Base-by-base conservation (phyloP, 2,113 vertebrate genomes). In the Paralichthys olivaceus region DNA sequence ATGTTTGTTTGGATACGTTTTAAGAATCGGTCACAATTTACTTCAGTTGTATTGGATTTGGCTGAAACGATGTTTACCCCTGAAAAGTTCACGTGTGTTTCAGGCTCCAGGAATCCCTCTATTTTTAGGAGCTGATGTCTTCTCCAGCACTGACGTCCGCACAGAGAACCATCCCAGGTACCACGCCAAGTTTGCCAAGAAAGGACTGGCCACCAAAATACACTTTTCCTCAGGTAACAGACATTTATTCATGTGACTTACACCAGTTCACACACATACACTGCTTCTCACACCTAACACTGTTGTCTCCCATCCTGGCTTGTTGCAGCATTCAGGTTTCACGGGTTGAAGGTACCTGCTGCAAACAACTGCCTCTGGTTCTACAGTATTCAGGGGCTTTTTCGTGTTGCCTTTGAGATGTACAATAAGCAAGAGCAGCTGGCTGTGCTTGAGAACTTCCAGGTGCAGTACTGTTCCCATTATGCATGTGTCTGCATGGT, bases 351-450 rank as follows among this genome's bases (percentile, higher is more conserved):
- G 64, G 88, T 95, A 5, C 86, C 94, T 1, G 79, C 82, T 40
- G 77, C 87, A 75, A 91, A 67, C 51, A 95, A 94, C 85, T 91
- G 91, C 76, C 84, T 96, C 66, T 96, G 95, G 95, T 96, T 96
- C 84, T 96, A 96, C 86, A 94, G 93, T 28, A 75, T 96, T 65
- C 93, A 96, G 63, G 95, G 95, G 56, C 84, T 96, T 64, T 95
- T 96, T 77, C 91, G 94, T 87, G 91, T 95, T 2, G 94, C 94
- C 6, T 96, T 96, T 89, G 95, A 96, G 68, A 81, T 95, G 62
- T 95, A 94, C 86, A 91, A 34, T 72, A 94, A 92, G 80, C 90
- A 90, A 51, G 94, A 95, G 25, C 95, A 96, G 79, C 91, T 96
- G 13, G 78, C 89, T 22, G 86, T 95, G 20, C 73, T 96, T 28